phyloP scores from a whole-genome alignment of 2,888 invertebrate species.

The Perdita meconis region DNA sequence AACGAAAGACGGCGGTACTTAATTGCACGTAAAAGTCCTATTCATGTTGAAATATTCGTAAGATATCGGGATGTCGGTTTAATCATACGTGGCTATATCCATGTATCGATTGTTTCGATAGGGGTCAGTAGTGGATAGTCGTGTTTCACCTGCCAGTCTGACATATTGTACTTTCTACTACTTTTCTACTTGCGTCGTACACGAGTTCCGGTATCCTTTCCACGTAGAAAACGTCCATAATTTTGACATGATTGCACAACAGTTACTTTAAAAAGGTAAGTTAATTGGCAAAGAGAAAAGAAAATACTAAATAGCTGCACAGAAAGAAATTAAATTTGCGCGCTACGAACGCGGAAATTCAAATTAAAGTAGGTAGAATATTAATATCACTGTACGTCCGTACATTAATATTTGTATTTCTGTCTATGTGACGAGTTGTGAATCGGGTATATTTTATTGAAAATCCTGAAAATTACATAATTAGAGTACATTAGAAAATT shows the following conservation, averaged over 20 bases:
- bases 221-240: neutral
- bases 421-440: neutral
- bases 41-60: constrained; percentile 48
- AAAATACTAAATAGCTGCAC: too few species aligned
- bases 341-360: constrained; percentile 28
- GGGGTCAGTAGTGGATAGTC: constrained; percentile 80
- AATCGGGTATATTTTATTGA: neutral
- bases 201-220: constrained; percentile 13
- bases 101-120: constrained; percentile 81
- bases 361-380: constrained; percentile 22
- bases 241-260: constrained; percentile 31
- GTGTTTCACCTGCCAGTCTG: constrained; percentile 69
- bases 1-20: constrained; percentile 16
- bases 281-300: neutral
- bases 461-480: neutral
- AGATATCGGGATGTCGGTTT: constrained; percentile 52
- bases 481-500: neutral
- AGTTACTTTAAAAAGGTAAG: constrained; percentile 47
- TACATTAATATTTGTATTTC: neutral
- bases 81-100: constrained; percentile 79
- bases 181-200: constrained; percentile 61
- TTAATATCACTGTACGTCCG: too few species aligned
- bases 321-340: constrained; percentile 29
- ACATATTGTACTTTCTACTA: constrained; percentile 72
- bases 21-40: constrained; percentile 21